Evolutionary conservation across 2,888 invertebrate species (phyloP), one percentile per base, ranked within the genome.

Genomic region (Agriotes lineatus): DNA sequence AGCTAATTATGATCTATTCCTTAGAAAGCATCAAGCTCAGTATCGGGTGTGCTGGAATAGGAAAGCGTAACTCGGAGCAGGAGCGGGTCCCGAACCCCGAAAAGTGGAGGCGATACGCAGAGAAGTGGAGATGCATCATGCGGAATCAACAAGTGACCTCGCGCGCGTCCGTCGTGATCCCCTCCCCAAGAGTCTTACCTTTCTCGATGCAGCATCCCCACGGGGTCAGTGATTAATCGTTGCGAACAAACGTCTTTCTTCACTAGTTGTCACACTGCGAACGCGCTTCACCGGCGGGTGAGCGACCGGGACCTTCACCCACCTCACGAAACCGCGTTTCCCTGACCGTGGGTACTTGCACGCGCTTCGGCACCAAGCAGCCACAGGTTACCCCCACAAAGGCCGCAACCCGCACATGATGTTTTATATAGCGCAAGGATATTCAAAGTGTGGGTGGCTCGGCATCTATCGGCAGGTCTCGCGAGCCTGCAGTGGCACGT

Each of bases 111-210:
- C 22, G 56, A 56, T 39, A 56, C 19, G 16, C 25, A 25, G 39
- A n/a, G 18, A 7, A 22, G 56, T 39, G 0, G 56, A 56, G 56
- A 52, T 54, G 52, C 19, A 56, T 42, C 42, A 18, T 42, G 67
- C 50, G 67, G 73, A 72, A 74, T 74, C 76, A 76, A 76, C 76
- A 76, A 76, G 74, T 75, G 74, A 72, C 72, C 71, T 68, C 71
- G 70, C 68, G 65, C 63, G 52, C 59, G 56, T 57, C 62, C 68
- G 60, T 68, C 64, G 60, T 69, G 59, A 60, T 68, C 70, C 69
- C 70, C 63, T 70, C 69, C 60, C 37, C 42, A 50, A 22, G 16
- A 39, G 39, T 54, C 74, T 71, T 72, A 71, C 74, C 72, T 72
- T 68, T 70, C 64, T 61, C 45, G 48, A 37, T 25, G 58, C 70